Percentiles rank a stretch among this genome's conserved stretches.
These are phyloP conservation scores for Drosophila dunni DNA, from an alignment of 1,140 invertebrate species.

Conservation along the genomic window DNA sequence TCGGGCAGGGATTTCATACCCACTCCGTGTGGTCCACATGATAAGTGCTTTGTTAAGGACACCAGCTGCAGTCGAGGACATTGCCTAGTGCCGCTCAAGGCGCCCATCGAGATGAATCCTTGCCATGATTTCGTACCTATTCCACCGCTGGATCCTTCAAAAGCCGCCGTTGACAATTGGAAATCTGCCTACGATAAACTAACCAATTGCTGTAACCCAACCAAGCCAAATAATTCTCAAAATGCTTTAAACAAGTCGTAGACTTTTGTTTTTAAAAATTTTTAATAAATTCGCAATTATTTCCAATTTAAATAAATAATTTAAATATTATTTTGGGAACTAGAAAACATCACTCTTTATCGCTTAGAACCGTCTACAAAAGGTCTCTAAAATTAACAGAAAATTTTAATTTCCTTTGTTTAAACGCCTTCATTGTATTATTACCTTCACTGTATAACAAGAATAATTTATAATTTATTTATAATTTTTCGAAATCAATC, in stretches of 20 bases:
- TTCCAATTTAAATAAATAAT: too few relatives aligned
- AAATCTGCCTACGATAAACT: constrained; percentile 13
- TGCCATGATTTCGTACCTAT: constrained; percentile 5
- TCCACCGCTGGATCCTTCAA: background rate
- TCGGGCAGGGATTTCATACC: constrained; percentile 62
- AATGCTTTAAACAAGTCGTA: background rate
- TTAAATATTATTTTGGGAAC: too few relatives aligned
- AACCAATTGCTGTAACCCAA: background rate
- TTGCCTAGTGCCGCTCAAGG: constrained; percentile 38
- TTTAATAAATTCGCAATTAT: too few relatives aligned
- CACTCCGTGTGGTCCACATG: constrained; percentile 61
- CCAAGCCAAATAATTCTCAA: background rate
- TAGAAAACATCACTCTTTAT: too few relatives aligned
- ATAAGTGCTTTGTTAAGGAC: constrained; percentile 53
- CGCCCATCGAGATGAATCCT: background rate
- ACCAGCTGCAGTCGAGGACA: constrained; percentile 43
- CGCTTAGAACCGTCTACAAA: too few relatives aligned
- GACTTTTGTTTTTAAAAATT: too few relatives aligned
- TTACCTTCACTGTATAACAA: too few relatives aligned
- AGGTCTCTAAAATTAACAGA: too few relatives aligned
- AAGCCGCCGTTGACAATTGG: constrained; percentile 13
- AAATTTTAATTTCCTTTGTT: too few relatives aligned
- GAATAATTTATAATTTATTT: too few relatives aligned
- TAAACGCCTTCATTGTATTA: too few relatives aligned
- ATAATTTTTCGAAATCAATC: too few relatives aligned